Percentiles rank a stretch among this genome's conserved stretches.
Evolutionary conservation across 2,888 invertebrate genomes (phyloP).

Genomic region (Callosobruchus maculatus): DNA sequence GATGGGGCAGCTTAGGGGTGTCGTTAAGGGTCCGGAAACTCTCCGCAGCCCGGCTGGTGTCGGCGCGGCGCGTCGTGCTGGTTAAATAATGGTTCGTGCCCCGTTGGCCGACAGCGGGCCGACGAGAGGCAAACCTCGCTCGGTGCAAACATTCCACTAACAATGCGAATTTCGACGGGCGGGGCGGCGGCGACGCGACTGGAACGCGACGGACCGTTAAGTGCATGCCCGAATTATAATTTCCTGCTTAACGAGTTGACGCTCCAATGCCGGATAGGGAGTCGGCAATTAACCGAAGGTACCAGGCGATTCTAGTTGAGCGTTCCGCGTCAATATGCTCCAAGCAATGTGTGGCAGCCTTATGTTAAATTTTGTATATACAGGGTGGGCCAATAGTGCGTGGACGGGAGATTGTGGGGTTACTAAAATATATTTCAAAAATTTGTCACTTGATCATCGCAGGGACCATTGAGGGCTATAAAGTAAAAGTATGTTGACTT

Average conservation of each 20-base stretch:
- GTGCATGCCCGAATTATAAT: not conserved
- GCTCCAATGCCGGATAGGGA: not conserved
- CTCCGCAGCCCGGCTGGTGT: not conserved
- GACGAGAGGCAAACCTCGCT: too few relatives aligned
- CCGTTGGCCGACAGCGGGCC: not conserved
- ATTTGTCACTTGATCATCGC: too few relatives aligned
- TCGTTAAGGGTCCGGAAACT: not conserved
- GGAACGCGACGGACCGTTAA: not conserved
- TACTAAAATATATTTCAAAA: too few relatives aligned
- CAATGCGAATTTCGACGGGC: not conserved
- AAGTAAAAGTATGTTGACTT: too few relatives aligned
- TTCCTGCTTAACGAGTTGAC: not conserved
- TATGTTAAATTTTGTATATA: too few relatives aligned
- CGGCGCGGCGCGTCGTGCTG: too few relatives aligned
- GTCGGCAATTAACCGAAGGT: not conserved
- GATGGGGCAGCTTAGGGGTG: not conserved
- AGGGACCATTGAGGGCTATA: too few relatives aligned
- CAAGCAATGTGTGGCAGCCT: too few relatives aligned
- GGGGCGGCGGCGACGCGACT: too few relatives aligned
- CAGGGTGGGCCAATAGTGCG: too few relatives aligned
- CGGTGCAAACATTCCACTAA: not conserved
- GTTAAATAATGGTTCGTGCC: not conserved
- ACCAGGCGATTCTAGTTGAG: not conserved
- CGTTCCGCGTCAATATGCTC: not conserved
- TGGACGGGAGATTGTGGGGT: too few relatives aligned